These are phyloP conservation scores for Polypedilum pembai DNA, from an alignment of 1,140 invertebrate species.

Conservation along the genomic window DNA sequence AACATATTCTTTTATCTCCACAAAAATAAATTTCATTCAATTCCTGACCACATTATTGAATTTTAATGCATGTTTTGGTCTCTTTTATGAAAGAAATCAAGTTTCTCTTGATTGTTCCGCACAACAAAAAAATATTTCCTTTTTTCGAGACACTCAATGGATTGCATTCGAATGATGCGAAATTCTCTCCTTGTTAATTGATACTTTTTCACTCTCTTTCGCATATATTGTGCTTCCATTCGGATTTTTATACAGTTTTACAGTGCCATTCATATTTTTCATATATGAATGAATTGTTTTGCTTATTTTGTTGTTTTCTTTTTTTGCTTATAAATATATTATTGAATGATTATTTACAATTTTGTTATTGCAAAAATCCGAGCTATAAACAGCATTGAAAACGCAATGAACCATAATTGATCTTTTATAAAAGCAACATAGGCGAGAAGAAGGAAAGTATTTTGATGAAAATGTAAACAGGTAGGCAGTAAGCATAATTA, in stretches of 20 bases:
- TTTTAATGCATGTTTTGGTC: neutral
- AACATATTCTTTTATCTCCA: too few relatives aligned
- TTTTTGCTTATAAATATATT: neutral
- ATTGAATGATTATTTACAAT: conserved; percentile 5
- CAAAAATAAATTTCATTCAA: neutral
- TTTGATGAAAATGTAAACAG: neutral
- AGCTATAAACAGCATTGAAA: neutral
- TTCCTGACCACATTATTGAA: conserved; percentile 26
- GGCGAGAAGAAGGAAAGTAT: neutral
- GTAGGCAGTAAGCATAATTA: neutral
- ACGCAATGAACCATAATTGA: neutral
- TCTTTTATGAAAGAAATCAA: neutral
- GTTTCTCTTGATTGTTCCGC: neutral
- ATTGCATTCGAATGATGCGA: too few relatives aligned
- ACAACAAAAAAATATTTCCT: neutral
- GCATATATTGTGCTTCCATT: neutral
- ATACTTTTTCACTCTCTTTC: neutral
- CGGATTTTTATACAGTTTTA: neutral
- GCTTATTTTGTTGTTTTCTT: too few relatives aligned
- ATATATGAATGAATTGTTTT: conserved; percentile 1
- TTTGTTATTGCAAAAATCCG: neutral
- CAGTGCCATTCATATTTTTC: neutral
- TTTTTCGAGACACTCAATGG: neutral
- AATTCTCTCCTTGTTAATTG: neutral
- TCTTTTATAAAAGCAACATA: neutral